phyloP scores from a whole-genome alignment of 1,140 invertebrate species.

The Eriocheir sinensis region DNA sequence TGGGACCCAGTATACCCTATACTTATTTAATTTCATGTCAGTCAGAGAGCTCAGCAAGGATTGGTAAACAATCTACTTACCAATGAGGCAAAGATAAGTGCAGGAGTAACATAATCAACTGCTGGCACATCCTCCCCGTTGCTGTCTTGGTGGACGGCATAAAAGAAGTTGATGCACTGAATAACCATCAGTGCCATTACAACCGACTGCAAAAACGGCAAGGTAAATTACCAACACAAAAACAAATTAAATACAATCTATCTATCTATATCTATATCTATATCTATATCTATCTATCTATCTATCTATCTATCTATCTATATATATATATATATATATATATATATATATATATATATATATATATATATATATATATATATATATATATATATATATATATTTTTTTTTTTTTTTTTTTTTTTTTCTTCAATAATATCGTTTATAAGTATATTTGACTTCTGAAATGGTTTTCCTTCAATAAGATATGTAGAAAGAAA shows the following conservation, averaged over 20 bases:
- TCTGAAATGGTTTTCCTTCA: too few species aligned
- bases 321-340: constrained; percentile 44
- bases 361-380: constrained; percentile 40
- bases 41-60: too few species aligned
- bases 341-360: constrained; percentile 37
- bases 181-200: constrained; percentile 67
- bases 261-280: neutral
- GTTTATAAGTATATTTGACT: too few species aligned
- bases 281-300: constrained; percentile 4
- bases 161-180: constrained; percentile 74
- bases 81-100: constrained; percentile 79
- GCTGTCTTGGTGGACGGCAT: constrained; percentile 55
- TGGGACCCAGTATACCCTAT: too few species aligned
- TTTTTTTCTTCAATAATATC: neutral
- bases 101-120: constrained; percentile 80
- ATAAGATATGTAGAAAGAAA: too few species aligned
- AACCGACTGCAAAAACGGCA: constrained; percentile 77
- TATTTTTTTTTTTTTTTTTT: neutral
- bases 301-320: constrained; percentile 30
- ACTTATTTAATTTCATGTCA: too few species aligned
- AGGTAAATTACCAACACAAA: constrained; percentile 27
- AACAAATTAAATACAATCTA: neutral
- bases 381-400: constrained; percentile 44
- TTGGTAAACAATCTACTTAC: constrained; percentile 72
- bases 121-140: constrained; percentile 61